Conservation (phyloP, 2,888 invertebrate genomes). For the Drosophila paracracens region DNA sequence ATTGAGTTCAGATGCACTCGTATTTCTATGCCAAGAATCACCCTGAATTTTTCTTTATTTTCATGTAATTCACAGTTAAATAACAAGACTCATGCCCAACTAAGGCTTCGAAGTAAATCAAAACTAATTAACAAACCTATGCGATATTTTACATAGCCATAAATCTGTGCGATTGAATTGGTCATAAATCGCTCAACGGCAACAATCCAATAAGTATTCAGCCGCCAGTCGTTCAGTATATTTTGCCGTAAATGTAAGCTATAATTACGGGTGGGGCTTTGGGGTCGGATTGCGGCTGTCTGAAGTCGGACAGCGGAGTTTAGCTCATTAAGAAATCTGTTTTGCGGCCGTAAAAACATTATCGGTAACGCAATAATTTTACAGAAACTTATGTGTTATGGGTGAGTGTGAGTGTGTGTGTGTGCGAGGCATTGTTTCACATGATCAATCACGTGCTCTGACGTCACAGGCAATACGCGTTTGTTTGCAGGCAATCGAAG, state of each 20-base stretch:
- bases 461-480: conserved; percentile 57
- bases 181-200: conserved; percentile 51
- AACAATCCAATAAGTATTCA: conserved; percentile 11
- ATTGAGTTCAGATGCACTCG: neutral
- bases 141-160: conserved; percentile 28
- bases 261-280: conserved; percentile 41
- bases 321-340: conserved; percentile 75
- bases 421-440: conserved; percentile 39
- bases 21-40: neutral
- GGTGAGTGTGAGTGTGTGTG: conserved; percentile 12
- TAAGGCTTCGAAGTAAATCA: conserved; percentile 51
- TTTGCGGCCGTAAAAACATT: conserved; percentile 67
- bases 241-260: conserved; percentile 27
- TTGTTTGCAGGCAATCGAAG: conserved; percentile 35
- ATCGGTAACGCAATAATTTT: conserved; percentile 68
- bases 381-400: conserved; percentile 31
- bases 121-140: conserved; percentile 25
- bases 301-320: conserved; percentile 15
- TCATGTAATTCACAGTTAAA: conserved; percentile 9
- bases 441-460: conserved; percentile 82
- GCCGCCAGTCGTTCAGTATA: conserved; percentile 2
- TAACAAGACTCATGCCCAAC: conserved; percentile 6
- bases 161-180: conserved; percentile 41
- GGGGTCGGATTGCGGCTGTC: conserved; percentile 4
- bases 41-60: neutral